These are phyloP conservation scores for Cheilosia vulpina DNA, from an alignment of 2,888 invertebrate species.

Conservation along the genomic window DNA sequence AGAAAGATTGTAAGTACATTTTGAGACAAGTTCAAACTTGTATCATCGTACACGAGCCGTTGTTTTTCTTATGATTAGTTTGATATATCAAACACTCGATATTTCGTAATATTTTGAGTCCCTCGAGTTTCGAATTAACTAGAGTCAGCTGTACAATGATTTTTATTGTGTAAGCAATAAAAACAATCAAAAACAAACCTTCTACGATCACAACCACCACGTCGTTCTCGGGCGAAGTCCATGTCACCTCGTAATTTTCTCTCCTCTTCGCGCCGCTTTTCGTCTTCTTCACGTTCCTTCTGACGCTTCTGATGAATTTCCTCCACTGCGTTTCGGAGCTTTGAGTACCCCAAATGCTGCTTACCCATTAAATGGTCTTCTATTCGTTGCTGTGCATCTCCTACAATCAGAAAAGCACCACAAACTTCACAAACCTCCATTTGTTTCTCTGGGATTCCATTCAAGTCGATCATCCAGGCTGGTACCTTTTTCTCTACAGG, in stretches of 20 bases:
- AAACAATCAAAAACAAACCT: constrained; percentile 28
- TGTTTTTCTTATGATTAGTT: no score
- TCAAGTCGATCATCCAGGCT: constrained; percentile 90
- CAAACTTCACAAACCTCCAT: constrained; percentile 99
- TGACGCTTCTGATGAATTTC: constrained; percentile 87
- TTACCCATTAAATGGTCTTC: constrained; percentile 99
- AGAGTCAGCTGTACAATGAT: no score
- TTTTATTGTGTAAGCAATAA: no score
- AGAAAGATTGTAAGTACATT: no score
- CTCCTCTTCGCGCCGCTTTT: constrained; percentile 81
- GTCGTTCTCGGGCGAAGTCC: constrained; percentile 81
- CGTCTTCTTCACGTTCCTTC: constrained; percentile 86
- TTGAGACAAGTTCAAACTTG: no score
- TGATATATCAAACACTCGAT: no score
- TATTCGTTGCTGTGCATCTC: constrained; percentile 98
- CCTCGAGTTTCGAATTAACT: no score
- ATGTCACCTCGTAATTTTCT: constrained; percentile 76
- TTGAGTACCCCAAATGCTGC: constrained; percentile 96
- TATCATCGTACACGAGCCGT: no score
- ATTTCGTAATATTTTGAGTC: no score
- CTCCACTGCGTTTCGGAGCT: constrained; percentile 88
- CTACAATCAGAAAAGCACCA: constrained; percentile 99
- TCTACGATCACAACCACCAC: constrained; percentile 72
- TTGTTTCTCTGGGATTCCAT: constrained; percentile 96
- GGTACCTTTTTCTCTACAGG: constrained; percentile 76